Base-by-base conservation (phyloP, 2,797 vertebrate species). In the Melanotaenia pygmaea region DNA sequence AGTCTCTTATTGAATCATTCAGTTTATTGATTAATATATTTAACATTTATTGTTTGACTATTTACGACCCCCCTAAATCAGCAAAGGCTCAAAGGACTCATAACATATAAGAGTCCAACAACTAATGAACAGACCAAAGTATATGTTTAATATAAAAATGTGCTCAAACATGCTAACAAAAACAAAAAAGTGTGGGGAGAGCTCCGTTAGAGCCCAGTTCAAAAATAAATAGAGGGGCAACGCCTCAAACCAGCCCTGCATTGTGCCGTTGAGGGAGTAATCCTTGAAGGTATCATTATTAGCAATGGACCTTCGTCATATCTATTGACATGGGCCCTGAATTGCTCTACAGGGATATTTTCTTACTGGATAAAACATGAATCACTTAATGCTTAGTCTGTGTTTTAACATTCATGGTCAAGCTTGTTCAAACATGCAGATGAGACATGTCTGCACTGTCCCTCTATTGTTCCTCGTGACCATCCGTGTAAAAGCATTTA, bases 361-460 rank as follows among this genome's bases (percentile, higher is more conserved):
- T 38, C 59, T 35, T 37, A 57, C 37, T 8, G 47, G 34, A 72
- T 26, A 11, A 66, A 72, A 76, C 40, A 66, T 38, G 22, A 72
- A 73, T 69, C 69, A 74, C 80, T 79, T 56, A 59, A 72, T 60
- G 35, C 34, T 80, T 76, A 54, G 67, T 61, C 20, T 72, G 75
- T 56, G 10, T 80, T 30, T 79, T 65, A 47, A 79, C 62, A 56
- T 74, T 76, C 64, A 70, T 43, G 60, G 71, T 64, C 30, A 60
- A 66, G 73, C 80, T 77, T 62, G 69, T 80, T 76, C 12, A 69
- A 72, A 86, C 77, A 84, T 69, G 72, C 75, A 72, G 70, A 83
- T 74, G 59, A 80, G 81, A 59, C 26, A 34, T 60, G 64, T 82
- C 64, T 63, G 64, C 59, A 16, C 56, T 11, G 66, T 67, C 20